Percentiles rank a stretch among this genome's conserved stretches.
Evolutionary conservation across 1,140 invertebrate species (phyloP).

Genomic region (Belonocnema kinseyi): DNA sequence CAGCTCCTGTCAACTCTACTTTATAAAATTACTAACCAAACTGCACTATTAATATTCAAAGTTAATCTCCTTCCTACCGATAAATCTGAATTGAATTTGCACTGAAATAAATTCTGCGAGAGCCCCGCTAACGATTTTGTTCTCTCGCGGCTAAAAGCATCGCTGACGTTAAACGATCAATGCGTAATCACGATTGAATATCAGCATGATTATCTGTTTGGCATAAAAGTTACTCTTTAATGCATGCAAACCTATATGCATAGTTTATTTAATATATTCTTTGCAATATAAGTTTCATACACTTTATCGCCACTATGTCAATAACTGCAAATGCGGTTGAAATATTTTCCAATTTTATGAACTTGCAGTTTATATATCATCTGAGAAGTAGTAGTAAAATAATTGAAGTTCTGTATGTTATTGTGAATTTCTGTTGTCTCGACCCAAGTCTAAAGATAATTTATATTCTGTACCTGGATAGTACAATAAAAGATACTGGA

Average conservation of each 20-base stretch:
- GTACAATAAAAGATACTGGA: too few relatives aligned
- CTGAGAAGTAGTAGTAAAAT: not conserved
- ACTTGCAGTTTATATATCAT: not conserved
- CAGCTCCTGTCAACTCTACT: slow-evolving; percentile 14
- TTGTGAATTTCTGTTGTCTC: too few relatives aligned
- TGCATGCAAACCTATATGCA: not conserved
- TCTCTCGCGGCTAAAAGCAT: not conserved
- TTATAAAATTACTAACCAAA: slow-evolving; percentile 2
- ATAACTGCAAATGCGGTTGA: not conserved
- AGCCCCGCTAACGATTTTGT: slow-evolving; percentile 11
- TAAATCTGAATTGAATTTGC: slow-evolving; percentile 3
- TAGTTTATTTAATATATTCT: slow-evolving; percentile 3
- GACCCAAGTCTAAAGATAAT: too few relatives aligned
- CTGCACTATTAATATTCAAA: slow-evolving; percentile 2
- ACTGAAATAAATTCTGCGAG: slow-evolving; percentile 7
- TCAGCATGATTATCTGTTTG: not conserved
- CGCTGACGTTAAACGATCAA: slow-evolving; percentile 1
- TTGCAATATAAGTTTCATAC: not conserved
- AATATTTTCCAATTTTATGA: not conserved
- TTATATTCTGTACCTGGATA: too few relatives aligned
- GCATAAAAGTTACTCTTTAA: slow-evolving; percentile 4
- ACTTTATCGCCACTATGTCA: not conserved
- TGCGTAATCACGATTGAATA: slow-evolving; percentile 7
- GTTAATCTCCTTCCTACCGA: not conserved
- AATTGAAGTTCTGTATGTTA: too few relatives aligned